These are phyloP conservation scores for Seriola rivoliana DNA, from an alignment of 2,113 vertebrate genomes.

Conservation along the genomic window DNA sequence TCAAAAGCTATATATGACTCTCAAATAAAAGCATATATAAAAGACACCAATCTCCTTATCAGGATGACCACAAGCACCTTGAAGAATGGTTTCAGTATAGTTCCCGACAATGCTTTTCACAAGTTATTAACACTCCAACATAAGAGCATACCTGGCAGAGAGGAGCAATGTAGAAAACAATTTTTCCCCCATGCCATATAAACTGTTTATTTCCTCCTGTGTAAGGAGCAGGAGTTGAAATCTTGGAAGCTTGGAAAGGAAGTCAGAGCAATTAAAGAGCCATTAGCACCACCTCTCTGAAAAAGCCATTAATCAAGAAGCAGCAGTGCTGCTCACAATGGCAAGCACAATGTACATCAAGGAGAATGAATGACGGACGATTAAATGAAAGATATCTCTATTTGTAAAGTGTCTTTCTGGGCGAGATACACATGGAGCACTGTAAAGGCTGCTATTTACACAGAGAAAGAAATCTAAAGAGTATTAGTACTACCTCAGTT, in stretches of 20 bases:
- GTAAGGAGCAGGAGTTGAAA: slow-evolving; percentile 49
- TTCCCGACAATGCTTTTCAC: slow-evolving; percentile 19
- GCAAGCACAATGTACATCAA: slow-evolving; percentile 61
- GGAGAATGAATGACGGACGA: slow-evolving; percentile 68
- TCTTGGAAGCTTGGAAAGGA: slow-evolving; percentile 66
- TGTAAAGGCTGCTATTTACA: slow-evolving; percentile 45
- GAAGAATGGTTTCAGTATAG: slow-evolving; percentile 22
- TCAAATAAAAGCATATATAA: neutral
- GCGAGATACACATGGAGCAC: slow-evolving; percentile 24
- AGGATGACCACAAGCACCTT: slow-evolving; percentile 26
- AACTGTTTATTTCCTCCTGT: slow-evolving; percentile 43
- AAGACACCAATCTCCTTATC: slow-evolving; percentile 14
- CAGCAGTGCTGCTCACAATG: slow-evolving; percentile 66
- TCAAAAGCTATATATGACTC: neutral
- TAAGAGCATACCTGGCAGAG: slow-evolving; percentile 33
- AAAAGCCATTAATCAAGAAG: slow-evolving; percentile 82
- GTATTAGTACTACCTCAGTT: neutral
- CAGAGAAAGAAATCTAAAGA: slow-evolving; percentile 24
- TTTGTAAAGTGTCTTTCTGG: slow-evolving; percentile 63
- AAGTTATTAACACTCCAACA: slow-evolving; percentile 44
- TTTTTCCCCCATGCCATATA: slow-evolving; percentile 25
- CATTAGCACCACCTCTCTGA: slow-evolving; percentile 81
- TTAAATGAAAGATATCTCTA: slow-evolving; percentile 72
- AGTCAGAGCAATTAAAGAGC: slow-evolving; percentile 82
- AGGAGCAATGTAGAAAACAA: neutral